Evolutionary conservation across 30 jellyfish, hydroid and myxozoan genomes (phyloP).

Genomic region (Hydractinia symbiolongicarpus): DNA sequence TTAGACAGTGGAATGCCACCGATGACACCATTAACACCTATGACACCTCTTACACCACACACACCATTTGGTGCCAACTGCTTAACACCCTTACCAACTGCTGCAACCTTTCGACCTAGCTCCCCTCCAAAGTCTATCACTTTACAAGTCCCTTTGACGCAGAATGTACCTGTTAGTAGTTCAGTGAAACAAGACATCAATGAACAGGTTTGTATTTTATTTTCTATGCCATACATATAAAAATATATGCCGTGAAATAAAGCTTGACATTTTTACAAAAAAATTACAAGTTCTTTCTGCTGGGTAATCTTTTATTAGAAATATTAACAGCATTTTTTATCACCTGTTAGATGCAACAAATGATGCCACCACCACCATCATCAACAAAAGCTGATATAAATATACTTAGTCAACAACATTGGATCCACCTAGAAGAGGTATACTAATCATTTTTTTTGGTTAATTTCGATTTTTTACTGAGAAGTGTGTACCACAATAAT

Average conservation of each 20-base stretch:
- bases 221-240: background rate
- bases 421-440: slow-evolving; percentile 93
- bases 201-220: background rate
- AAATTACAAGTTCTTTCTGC: no score
- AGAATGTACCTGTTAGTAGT: slow-evolving; percentile 18
- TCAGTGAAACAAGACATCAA: background rate
- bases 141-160: slow-evolving; percentile 32
- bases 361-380: slow-evolving; percentile 45
- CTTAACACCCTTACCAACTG: slow-evolving; percentile 70
- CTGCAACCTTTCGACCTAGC: slow-evolving; percentile 45
- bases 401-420: slow-evolving; percentile 49
- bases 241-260: no score
- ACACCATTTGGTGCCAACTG: slow-evolving; percentile 60
- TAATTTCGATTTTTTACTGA: background rate
- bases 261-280: no score
- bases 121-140: slow-evolving; percentile 69
- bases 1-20: slow-evolving; percentile 85
- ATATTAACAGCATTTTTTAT: background rate
- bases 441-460: background rate
- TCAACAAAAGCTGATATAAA: slow-evolving; percentile 31
- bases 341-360: background rate
- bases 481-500: background rate
- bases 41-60: slow-evolving; percentile 85
- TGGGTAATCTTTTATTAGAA: background rate
- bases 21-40: slow-evolving; percentile 93